Evolutionary conservation across 2,888 invertebrate species (phyloP).

Genomic region (Camponotus fellah): DNA sequence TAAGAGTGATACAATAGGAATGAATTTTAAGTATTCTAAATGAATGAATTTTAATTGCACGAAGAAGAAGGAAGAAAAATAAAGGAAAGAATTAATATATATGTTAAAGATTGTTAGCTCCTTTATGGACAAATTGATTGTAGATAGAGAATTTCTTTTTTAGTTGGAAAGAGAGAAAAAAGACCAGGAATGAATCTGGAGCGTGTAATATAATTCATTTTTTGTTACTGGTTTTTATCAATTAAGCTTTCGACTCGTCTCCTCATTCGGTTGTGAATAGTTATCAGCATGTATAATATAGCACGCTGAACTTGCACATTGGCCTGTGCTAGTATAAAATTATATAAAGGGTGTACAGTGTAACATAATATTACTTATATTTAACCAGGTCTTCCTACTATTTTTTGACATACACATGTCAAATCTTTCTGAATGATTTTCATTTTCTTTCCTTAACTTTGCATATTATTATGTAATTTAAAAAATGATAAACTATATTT

Average conservation of each 20-base stretch:
- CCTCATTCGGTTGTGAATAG: conserved; percentile 84
- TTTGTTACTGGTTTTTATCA: conserved; percentile 68
- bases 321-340: conserved; percentile 61
- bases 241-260: conserved; percentile 78
- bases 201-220: conserved; percentile 61
- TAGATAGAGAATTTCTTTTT: conserved; percentile 13
- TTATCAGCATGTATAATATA: conserved; percentile 66
- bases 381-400: conserved; percentile 45
- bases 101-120: neutral
- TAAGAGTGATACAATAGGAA: neutral
- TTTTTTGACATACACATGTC: conserved; percentile 13
- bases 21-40: neutral
- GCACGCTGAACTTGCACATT: conserved; percentile 56
- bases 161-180: neutral
- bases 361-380: conserved; percentile 66
- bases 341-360: conserved; percentile 73
- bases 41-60: neutral
- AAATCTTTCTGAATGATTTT: neutral
- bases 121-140: conserved; percentile 21
- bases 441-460: conserved; percentile 10
- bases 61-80: neutral
- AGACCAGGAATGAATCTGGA: conserved; percentile 20
- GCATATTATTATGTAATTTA: neutral
- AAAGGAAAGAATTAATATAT: neutral
- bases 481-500: neutral